Evolutionary conservation across 2,113 vertebrate species (phyloP), one percentile per base, ranked within the genome.

Genomic region (Toxotes jaculatrix): DNA sequence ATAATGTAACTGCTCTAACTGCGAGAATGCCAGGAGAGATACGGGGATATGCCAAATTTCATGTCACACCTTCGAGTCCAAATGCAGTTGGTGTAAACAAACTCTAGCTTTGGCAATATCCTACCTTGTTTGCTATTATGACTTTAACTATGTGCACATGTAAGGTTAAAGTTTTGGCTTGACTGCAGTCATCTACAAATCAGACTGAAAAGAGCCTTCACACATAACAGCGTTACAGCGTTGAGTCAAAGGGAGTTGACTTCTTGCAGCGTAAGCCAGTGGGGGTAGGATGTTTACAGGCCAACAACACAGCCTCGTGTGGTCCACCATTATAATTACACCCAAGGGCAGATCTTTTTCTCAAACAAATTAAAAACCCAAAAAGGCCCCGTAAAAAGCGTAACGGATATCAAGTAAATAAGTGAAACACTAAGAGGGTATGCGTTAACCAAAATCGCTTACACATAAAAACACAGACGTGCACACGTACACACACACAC

Each of bases 341-440:
- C 84, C 73, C 82, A 84, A 88, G 72, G 77, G 82, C 83, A 92
- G 88, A 92, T 88, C 79, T 91, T 91, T 89, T 92, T 90, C 88
- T 89, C 82, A 89, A 92, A 94, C 87, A 89, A 94, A 92, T 92
- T 91, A 95, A 95, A 95, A 92, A 82, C 77, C 90, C 82, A 86
- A 93, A 91, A 69, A 86, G 89, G 87, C 53, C 78, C 88, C 12
- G 82, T 93, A 92, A 92, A 93, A 94, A 85, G 67, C 84, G 56
- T 77, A 86, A 85, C 83, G 83, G 90, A 93, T 91, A 87, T 90
- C 83, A 32, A 88, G 84, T 88, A 78, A 86, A 89, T 80, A 77
- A 80, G 86, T 81, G 73, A 77, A 89, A 91, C 56, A 47, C 68
- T 80, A 84, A 14, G 16, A 77, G 64, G 66, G 63, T 62, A 74